Evolutionary conservation across 1,140 invertebrate genomes (phyloP).

Genomic region (Ctenoplectra terminalis): DNA sequence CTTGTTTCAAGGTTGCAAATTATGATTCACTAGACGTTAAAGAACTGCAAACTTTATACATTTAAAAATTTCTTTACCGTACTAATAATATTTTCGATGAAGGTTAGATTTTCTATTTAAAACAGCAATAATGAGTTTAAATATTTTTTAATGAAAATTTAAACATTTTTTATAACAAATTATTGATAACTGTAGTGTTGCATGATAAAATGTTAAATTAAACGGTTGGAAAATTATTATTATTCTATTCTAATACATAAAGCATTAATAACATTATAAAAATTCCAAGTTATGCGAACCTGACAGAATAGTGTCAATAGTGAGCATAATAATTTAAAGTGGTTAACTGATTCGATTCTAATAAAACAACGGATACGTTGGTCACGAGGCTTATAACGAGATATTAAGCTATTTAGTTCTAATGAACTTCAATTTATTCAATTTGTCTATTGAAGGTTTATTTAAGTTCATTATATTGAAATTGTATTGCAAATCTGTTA

Average conservation of each 20-base stretch:
- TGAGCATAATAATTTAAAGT: background rate
- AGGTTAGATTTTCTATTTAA: too few species aligned
- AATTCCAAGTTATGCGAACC: background rate
- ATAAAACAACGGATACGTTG: background rate
- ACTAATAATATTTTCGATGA: too few species aligned
- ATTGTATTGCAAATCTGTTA: background rate
- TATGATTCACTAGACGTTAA: too few species aligned
- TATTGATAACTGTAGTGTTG: too few species aligned
- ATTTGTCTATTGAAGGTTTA: background rate
- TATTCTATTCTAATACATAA: background rate
- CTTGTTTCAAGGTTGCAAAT: too few species aligned
- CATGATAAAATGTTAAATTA: too few species aligned
- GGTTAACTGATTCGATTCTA: background rate
- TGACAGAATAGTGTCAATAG: background rate
- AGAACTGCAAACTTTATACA: too few species aligned
- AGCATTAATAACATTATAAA: background rate
- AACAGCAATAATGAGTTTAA: too few species aligned
- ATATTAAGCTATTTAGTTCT: constrained; percentile 3
- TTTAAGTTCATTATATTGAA: background rate
- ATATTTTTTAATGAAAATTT: too few species aligned
- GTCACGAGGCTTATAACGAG: background rate
- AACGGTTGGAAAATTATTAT: too few species aligned
- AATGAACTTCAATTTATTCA: constrained; percentile 3
- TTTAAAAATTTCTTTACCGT: too few species aligned
- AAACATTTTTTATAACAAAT: too few species aligned